Base-by-base conservation (phyloP, 2,888 invertebrate genomes). In the Xestia c-nigrum region DNA sequence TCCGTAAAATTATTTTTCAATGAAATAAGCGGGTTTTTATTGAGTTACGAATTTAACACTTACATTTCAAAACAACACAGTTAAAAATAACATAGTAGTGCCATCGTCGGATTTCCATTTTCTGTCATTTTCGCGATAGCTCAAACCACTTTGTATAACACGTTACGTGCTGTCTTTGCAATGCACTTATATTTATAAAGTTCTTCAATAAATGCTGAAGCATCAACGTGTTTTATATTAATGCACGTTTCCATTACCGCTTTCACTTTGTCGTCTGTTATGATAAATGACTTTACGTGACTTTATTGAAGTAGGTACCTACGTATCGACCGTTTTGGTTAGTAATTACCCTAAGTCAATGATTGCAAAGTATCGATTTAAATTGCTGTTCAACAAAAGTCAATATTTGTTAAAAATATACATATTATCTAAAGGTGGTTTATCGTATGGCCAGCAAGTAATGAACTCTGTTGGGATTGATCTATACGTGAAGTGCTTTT, bases 21-120 rank as follows among this genome's bases (percentile, higher is more conserved):
- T 16, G 1, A 38, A 40, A 40, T 19, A n/a, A n/a, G n/a, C n/a
- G 3, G 24, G 57, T 5, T 0, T 57, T 14, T 21, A 16, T 19
- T 55, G 9, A 16, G 7, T 50, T 40, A 46, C 24, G 16, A 64
- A n/a, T 24, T 46, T n/a, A 52, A 90, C 92, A 93, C 88, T 85
- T 90, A 89, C 90, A 85, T 47, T 79, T 78, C 75, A 93, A 85
- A 73, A 94, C 46, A 78, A 89, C 89, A 91, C 90, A 94, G 89
- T 91, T 94, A 94, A 94, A 88, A 84, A 93, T 85, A 81, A 94
- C 73, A 85, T 87, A 93, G 89, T 85, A 91, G 84, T 90, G 90
- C 90, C 91, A 92, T 87, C 87, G 88, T 81, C 89, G 88, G 90
- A 94, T 92, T 93, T 94, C 94, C 96, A 96, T 96, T 94, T 95